phyloP scores from a whole-genome alignment of 1,140 invertebrate genomes.

The Drosophila repleta region DNA sequence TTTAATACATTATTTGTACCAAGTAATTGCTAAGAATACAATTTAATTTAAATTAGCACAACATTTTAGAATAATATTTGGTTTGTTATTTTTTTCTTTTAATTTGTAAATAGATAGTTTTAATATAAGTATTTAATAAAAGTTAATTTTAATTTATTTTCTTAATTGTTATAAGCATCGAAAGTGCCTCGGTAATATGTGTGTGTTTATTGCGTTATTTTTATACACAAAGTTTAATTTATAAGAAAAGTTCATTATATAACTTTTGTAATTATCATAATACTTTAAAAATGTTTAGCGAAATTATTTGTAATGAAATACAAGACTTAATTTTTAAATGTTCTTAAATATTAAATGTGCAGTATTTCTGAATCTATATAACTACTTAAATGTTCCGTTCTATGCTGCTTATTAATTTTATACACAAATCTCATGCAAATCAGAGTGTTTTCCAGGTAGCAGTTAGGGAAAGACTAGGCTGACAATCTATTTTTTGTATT shows the following conservation, averaged over 20 bases:
- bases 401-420: neutral
- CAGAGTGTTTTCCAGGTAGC: too few species aligned
- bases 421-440: too few species aligned
- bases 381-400: neutral
- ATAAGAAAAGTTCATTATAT: slow-evolving; percentile 30
- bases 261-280: slow-evolving; percentile 30
- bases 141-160: slow-evolving; percentile 57
- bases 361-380: slow-evolving; percentile 44
- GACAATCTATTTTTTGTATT: too few species aligned
- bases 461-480: too few species aligned
- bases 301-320: slow-evolving; percentile 54
- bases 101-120: slow-evolving; percentile 66
- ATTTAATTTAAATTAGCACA: too few species aligned
- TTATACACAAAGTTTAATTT: slow-evolving; percentile 50
- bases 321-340: slow-evolving; percentile 46
- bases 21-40: slow-evolving; percentile 20
- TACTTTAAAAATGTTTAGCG: slow-evolving; percentile 55
- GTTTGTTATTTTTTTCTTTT: slow-evolving; percentile 44
- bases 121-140: slow-evolving; percentile 50
- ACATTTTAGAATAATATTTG: slow-evolving; percentile 34
- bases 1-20: slow-evolving; percentile 22
- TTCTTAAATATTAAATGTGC: slow-evolving; percentile 56
- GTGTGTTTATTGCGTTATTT: slow-evolving; percentile 59
- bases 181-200: slow-evolving; percentile 78
- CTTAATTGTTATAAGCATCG: slow-evolving; percentile 78